phyloP scores from a whole-genome alignment of 2,113 vertebrate species.

The Tamias sibiricus region DNA sequence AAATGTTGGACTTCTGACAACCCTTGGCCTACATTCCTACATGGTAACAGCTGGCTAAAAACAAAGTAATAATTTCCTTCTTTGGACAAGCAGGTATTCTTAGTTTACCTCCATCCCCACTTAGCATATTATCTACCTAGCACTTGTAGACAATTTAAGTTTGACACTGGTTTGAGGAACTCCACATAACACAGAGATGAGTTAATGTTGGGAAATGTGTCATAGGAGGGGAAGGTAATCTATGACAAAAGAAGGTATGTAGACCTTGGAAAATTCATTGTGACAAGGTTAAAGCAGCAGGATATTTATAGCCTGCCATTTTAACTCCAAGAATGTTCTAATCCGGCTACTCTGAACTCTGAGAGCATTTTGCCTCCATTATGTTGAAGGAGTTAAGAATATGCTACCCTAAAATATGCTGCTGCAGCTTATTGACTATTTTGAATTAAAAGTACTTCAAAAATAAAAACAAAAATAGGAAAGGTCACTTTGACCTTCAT shows the following conservation, averaged over 20 bases:
- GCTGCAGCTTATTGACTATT: background rate
- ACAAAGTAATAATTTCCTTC: background rate
- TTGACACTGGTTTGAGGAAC: background rate
- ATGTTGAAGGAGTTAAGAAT: background rate
- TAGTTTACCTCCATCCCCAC: background rate
- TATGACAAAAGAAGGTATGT: background rate
- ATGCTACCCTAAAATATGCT: background rate
- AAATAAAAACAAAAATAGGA: background rate
- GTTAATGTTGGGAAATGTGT: background rate
- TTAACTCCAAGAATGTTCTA: background rate
- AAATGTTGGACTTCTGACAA: background rate
- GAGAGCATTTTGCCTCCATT: slow-evolving; percentile 14
- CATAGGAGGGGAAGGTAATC: background rate
- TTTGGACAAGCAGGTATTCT: background rate
- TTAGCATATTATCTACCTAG: background rate
- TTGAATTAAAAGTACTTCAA: background rate
- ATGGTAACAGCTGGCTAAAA: background rate
- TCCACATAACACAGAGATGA: background rate
- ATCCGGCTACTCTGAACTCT: background rate
- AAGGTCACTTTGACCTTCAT: background rate
- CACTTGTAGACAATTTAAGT: background rate
- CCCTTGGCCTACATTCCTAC: background rate
- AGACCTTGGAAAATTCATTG: background rate
- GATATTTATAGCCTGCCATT: background rate
- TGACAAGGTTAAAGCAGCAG: background rate